These are phyloP conservation scores for Limonius californicus DNA, from an alignment of 1,140 invertebrate species.

Conservation along the genomic window DNA sequence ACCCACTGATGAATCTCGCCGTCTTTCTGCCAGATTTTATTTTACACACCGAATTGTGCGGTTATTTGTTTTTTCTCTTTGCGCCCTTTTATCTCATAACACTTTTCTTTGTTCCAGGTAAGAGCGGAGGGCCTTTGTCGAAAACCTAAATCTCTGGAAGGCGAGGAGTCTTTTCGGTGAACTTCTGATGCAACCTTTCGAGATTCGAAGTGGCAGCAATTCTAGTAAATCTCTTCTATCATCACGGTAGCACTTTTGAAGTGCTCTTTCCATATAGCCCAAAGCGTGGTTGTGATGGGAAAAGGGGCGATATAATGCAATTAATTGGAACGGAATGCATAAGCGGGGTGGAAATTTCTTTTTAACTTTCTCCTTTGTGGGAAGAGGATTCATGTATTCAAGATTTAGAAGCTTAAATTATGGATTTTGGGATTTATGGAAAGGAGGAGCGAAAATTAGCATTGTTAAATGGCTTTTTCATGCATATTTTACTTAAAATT, in stretches of 20 bases:
- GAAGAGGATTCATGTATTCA: background rate
- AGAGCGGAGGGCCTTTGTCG: background rate
- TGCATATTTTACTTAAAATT: background rate
- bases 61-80: background rate
- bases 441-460: background rate
- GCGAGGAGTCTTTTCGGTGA: background rate
- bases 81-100: background rate
- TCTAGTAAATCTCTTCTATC: conserved; percentile 10
- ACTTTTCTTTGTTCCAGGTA: conserved; percentile 9
- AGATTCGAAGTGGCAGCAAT: conserved; percentile 1
- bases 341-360: conserved; percentile 2
- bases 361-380: conserved; percentile 4
- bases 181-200: background rate
- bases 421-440: background rate
- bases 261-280: conserved; percentile 1
- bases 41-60: background rate
- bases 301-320: background rate
- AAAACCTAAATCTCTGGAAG: background rate
- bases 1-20: conserved; percentile 2
- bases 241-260: conserved; percentile 9
- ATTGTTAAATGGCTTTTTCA: background rate
- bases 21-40: background rate
- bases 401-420: background rate
- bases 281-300: background rate
- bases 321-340: conserved; percentile 5